Evolutionary conservation across 2,888 invertebrate genomes (phyloP).

Genomic region (Biston stratarius): DNA sequence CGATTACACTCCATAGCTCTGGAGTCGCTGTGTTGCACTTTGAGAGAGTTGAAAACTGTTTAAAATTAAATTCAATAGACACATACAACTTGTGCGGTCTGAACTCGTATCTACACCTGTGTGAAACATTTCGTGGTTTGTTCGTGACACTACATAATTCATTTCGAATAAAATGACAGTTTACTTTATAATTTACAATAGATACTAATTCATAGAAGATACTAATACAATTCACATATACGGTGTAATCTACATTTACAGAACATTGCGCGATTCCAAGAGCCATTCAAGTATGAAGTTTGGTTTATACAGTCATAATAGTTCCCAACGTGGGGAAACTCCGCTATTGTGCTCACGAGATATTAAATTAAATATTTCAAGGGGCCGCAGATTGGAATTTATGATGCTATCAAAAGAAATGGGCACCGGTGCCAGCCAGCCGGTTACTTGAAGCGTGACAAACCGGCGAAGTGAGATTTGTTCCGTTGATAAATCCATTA

Average conservation of each 20-base stretch:
- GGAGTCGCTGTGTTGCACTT: slow-evolving; percentile 68
- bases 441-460: slow-evolving; percentile 35
- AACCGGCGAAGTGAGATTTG: slow-evolving; percentile 37
- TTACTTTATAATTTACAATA: slow-evolving; percentile 14
- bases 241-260: slow-evolving; percentile 35
- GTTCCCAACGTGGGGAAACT: slow-evolving; percentile 43
- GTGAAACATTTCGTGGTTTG: slow-evolving; percentile 3
- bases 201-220: slow-evolving; percentile 6
- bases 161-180: slow-evolving; percentile 17
- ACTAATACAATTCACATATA: slow-evolving; percentile 18
- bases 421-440: slow-evolving; percentile 28
- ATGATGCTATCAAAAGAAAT: slow-evolving; percentile 42
- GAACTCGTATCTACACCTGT: slow-evolving; percentile 5
- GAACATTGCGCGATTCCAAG: slow-evolving; percentile 37
- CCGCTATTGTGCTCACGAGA: slow-evolving; percentile 40
- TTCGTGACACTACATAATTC: slow-evolving; percentile 11
- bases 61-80: slow-evolving; percentile 45
- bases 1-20: slow-evolving; percentile 53
- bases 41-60: slow-evolving; percentile 57
- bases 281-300: slow-evolving; percentile 41
- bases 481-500: slow-evolving; percentile 38
- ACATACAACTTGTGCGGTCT: slow-evolving; percentile 15
- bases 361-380: slow-evolving; percentile 44
- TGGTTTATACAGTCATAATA: slow-evolving; percentile 40
- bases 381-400: slow-evolving; percentile 48